Conservation (phyloP, 2,888 invertebrate genomes). For the Pollenia labialis region DNA sequence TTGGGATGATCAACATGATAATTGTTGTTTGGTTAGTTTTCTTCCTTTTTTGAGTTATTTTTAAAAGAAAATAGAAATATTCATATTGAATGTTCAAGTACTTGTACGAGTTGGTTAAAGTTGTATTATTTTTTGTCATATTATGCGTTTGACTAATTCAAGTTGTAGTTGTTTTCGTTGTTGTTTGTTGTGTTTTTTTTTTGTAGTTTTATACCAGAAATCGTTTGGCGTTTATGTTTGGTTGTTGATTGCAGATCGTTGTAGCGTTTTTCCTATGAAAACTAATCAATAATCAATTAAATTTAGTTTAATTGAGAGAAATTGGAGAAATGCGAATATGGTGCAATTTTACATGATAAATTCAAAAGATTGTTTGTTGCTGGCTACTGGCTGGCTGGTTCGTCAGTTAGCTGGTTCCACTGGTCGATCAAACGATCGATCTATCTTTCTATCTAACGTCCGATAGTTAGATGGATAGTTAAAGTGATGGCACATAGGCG, state of each 20-base stretch:
- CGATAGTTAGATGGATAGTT: constrained; percentile 24
- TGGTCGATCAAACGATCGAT: constrained; percentile 36
- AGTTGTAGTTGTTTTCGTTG: background rate
- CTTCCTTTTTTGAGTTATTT: constrained; percentile 65
- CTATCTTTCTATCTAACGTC: constrained; percentile 31
- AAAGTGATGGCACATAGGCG: constrained; percentile 71
- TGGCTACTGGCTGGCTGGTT: constrained; percentile 19
- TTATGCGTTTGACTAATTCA: constrained; percentile 30
- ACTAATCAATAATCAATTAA: constrained; percentile 73
- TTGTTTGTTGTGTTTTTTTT: too few species aligned
- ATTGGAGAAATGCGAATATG: constrained; percentile 73
- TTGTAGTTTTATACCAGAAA: constrained; percentile 68
- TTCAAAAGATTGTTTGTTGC: constrained; percentile 49
- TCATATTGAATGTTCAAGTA: constrained; percentile 11
- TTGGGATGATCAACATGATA: constrained; percentile 37
- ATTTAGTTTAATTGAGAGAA: constrained; percentile 74
- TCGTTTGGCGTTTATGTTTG: constrained; percentile 56
- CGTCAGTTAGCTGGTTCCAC: constrained; percentile 37
- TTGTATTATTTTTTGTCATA: constrained; percentile 45
- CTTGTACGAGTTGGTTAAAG: background rate
- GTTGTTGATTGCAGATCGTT: constrained; percentile 31
- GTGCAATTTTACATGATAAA: constrained; percentile 69
- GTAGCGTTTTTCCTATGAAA: constrained; percentile 64
- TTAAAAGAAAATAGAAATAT: constrained; percentile 55
- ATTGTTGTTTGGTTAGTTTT: constrained; percentile 63